Percentiles rank a stretch among this genome's conserved stretches.
Evolutionary conservation across 2,797 vertebrate genomes (phyloP).

Genomic region (Pantherophis alleghaniensis): DNA sequence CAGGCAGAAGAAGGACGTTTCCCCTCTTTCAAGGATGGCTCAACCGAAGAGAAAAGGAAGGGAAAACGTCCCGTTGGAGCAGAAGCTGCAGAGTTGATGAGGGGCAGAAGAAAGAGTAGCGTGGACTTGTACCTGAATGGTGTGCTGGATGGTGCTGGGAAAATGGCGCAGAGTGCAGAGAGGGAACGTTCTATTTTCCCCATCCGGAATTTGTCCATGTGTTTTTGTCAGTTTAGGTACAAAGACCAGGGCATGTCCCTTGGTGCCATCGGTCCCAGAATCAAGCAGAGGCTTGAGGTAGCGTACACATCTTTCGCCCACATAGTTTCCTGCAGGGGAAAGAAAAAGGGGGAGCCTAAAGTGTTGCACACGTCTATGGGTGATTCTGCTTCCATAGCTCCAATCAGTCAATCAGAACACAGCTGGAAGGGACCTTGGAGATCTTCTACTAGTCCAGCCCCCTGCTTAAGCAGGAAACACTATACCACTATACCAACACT

Average conservation of each 20-base stretch:
- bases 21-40: background rate
- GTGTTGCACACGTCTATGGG: background rate
- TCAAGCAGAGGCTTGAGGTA: conserved; percentile 82
- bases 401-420: background rate
- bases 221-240: conserved; percentile 79
- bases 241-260: conserved; percentile 75
- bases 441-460: background rate
- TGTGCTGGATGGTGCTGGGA: conserved; percentile 83
- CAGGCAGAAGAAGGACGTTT: background rate
- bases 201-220: conserved; percentile 47
- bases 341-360: background rate
- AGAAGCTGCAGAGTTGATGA: background rate
- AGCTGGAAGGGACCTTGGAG: background rate
- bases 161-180: conserved; percentile 84
- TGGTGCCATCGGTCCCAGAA: conserved; percentile 78
- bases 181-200: conserved; percentile 63
- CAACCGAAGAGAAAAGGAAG: background rate
- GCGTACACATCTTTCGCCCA: conserved; percentile 77
- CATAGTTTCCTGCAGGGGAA: conserved; percentile 75
- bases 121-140: conserved; percentile 77
- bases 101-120: background rate
- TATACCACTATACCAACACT: background rate
- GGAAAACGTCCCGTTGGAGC: background rate
- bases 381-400: background rate
- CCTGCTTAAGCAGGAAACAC: background rate